These are phyloP conservation scores for Cyanistes caeruleus DNA, from an alignment of 2,113 vertebrate species.

Conservation along the genomic window DNA sequence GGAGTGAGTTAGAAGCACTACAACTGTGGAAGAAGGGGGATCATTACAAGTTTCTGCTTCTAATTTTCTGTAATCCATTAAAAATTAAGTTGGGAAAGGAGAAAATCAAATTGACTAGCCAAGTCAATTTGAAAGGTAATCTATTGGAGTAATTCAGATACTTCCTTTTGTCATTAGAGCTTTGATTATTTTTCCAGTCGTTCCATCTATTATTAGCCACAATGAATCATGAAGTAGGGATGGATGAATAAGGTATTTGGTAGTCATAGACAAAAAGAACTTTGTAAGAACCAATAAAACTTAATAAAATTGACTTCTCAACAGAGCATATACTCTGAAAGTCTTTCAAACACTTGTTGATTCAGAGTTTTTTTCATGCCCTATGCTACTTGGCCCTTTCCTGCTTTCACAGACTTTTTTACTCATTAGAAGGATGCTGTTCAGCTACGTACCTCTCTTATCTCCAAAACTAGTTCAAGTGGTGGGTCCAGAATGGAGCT, in stretches of 20 bases:
- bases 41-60: not conserved
- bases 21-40: not conserved
- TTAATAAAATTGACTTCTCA: not conserved
- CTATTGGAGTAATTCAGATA: not conserved
- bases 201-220: conserved; percentile 4
- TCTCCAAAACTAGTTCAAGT: not conserved
- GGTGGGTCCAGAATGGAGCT: not conserved
- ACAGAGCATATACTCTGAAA: not conserved
- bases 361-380: not conserved
- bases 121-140: conserved; percentile 9
- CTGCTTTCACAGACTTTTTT: not conserved
- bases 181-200: conserved; percentile 47
- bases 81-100: not conserved
- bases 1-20: not conserved
- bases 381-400: not conserved
- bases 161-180: conserved; percentile 18
- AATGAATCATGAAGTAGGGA: not conserved
- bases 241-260: not conserved
- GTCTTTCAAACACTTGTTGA: not conserved
- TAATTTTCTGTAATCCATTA: not conserved
- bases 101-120: not conserved
- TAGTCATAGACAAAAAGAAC: not conserved
- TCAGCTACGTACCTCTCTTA: not conserved
- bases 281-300: not conserved
- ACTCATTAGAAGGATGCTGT: not conserved